These are phyloP conservation scores for Gavia stellata DNA, from an alignment of 2,113 vertebrate species.

Conservation along the genomic window DNA sequence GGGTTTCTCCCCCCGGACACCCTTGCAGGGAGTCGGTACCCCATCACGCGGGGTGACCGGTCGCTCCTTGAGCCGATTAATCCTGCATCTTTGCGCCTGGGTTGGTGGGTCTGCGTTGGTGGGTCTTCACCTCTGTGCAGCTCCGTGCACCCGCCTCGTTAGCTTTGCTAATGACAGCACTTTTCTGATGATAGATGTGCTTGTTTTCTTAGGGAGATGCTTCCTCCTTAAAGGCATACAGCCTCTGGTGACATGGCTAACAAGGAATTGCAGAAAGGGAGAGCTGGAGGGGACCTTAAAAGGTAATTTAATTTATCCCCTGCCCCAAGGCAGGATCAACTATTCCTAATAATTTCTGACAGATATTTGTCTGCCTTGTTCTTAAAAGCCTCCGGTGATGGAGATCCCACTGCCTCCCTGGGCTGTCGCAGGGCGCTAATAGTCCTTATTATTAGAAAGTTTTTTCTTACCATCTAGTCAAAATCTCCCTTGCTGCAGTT, in stretches of 20 bases:
- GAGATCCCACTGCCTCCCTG: neutral
- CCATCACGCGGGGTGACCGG: rapidly evolving
- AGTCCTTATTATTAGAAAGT: conserved; percentile 22
- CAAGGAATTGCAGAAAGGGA: neutral
- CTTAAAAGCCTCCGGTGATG: neutral
- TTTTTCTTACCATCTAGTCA: neutral
- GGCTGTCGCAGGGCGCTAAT: neutral
- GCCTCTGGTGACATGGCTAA: neutral
- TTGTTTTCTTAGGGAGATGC: neutral
- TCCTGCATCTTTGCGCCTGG: rapidly evolving
- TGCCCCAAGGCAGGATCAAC: neutral
- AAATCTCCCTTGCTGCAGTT: conserved; percentile 8
- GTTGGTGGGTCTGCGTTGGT: neutral
- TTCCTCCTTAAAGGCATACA: neutral
- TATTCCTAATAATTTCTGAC: neutral
- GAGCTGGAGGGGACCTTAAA: neutral
- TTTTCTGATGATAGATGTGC: neutral
- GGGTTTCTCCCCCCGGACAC: neutral
- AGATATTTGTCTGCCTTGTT: neutral
- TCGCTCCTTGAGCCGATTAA: rapidly evolving
- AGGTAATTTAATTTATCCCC: neutral
- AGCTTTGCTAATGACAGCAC: neutral
- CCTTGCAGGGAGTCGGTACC: neutral
- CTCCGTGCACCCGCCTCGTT: rapidly evolving
- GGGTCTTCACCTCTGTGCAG: neutral